Percentiles rank a stretch among this genome's conserved stretches.
Evolutionary conservation across 1,140 invertebrate species (phyloP).

Genomic region (Neodiprion fabricii): DNA sequence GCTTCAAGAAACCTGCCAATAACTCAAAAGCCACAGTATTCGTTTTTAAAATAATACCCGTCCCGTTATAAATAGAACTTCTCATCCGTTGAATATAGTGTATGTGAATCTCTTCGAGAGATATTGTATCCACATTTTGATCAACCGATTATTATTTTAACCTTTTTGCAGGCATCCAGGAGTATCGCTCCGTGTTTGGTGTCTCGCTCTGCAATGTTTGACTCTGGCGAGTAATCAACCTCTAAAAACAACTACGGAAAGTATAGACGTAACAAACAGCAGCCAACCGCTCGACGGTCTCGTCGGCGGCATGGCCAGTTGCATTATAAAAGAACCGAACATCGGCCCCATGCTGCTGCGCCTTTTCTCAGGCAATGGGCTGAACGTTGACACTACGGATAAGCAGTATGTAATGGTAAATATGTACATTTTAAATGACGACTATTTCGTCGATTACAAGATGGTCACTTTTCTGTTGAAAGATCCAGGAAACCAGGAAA

Average conservation of each 20-base stretch:
- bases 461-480: constrained; percentile 49
- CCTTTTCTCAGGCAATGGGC: constrained; percentile 72
- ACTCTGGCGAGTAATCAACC: constrained; percentile 64
- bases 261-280: constrained; percentile 44
- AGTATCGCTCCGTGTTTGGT: constrained; percentile 77
- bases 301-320: constrained; percentile 63
- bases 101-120: background rate
- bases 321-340: constrained; percentile 73
- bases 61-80: too few species aligned
- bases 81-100: too few species aligned
- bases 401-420: constrained; percentile 63
- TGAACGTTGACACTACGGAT: constrained; percentile 61
- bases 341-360: constrained; percentile 76
- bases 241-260: constrained; percentile 35
- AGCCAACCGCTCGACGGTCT: constrained; percentile 48
- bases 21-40: background rate
- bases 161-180: constrained; percentile 63
- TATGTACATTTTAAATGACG: constrained; percentile 40
- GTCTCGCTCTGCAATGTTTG: constrained; percentile 73
- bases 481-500: constrained; percentile 47
- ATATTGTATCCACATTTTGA: background rate
- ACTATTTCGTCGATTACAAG: constrained; percentile 49
- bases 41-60: too few species aligned
- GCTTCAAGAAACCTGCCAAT: background rate
- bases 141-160: constrained; percentile 28